Evolutionary conservation across 2,113 vertebrate genomes (phyloP), one percentile per base, ranked within the genome.

Genomic region (Calidris pygmaea): DNA sequence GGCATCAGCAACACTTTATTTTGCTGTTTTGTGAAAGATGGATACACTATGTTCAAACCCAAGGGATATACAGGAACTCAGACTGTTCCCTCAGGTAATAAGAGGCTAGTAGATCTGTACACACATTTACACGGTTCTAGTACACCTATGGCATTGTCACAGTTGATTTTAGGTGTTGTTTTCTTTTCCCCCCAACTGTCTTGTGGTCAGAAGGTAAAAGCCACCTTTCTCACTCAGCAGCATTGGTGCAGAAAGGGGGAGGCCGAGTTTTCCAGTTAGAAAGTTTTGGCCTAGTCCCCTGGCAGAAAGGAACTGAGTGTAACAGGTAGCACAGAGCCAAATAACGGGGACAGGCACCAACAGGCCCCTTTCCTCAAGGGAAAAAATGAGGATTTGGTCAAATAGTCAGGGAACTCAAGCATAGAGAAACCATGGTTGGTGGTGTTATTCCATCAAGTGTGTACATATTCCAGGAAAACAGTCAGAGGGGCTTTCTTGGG

Each of bases 71-170:
- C 96, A 52, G 98, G 97, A 80, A 98, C 96, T 53, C 96, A 96
- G 74, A 95, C 98, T 66, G 97, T 98, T 68, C 95, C 97, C 22
- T 83, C 96, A 55, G 93, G 85, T n/a, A 95, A n/a, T 43, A 98
- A 97, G 66, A 98, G 98, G 70, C 11, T 97, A 89, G 98, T 97
- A 47, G 97, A 97, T 75, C 21, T 98, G 98, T 96, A 94, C 95
- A 95, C 1, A 68, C 34, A 32, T 58, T 1, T 22, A 18, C 47
- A 32, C 27, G 37, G n/a, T 26, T 39, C n/a, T 22, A 7, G 7
- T 5, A 43, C 3, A 4, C 24, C 43, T 16, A 20, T 13, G 10
- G 10, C 30, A 27, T 1, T 17, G 32, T 12, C 56, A 26, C 30
- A 35, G 60, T 2, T 24, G 10, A 26, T 3, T 73, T 52, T n/a